Evolutionary conservation across 1,140 invertebrate species (phyloP).

Genomic region (Vollenhovia emeryi): DNA sequence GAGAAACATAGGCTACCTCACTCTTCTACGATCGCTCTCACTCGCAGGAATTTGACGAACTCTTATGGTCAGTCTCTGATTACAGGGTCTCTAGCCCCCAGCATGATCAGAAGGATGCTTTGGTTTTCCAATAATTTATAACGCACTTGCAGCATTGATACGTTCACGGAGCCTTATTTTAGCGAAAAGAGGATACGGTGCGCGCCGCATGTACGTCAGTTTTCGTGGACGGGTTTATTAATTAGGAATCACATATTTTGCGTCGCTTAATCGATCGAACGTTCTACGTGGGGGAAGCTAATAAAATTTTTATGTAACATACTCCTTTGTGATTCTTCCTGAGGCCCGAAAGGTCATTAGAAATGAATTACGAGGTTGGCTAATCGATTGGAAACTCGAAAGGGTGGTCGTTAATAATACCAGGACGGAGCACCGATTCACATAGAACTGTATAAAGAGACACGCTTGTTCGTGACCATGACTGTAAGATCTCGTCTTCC

Average conservation of each 20-base stretch:
- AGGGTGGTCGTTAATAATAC: slow-evolving; percentile 6
- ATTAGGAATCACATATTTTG: neutral
- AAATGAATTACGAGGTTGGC: neutral
- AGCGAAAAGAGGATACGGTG: neutral
- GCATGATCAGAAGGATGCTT: neutral
- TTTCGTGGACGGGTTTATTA: neutral
- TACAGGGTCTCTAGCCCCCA: too few species aligned
- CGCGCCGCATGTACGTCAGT: neutral
- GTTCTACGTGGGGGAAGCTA: neutral
- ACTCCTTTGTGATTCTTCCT: neutral
- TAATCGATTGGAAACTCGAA: neutral
- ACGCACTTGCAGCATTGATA: slow-evolving; percentile 6
- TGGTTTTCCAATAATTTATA: neutral
- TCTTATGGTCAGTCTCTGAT: too few species aligned
- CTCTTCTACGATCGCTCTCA: too few species aligned
- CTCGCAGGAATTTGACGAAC: too few species aligned
- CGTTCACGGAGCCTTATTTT: neutral
- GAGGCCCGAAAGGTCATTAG: neutral
- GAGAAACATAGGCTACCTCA: too few species aligned
- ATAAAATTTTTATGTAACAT: neutral
- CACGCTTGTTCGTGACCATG: slow-evolving; percentile 69
- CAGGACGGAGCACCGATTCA: neutral
- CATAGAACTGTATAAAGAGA: slow-evolving; percentile 22
- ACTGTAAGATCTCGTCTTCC: slow-evolving; percentile 61
- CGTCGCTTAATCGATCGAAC: neutral